Evolutionary conservation across 2,797 vertebrate genomes (phyloP).

Genomic region (Odontamblyopus lacepedii): DNA sequence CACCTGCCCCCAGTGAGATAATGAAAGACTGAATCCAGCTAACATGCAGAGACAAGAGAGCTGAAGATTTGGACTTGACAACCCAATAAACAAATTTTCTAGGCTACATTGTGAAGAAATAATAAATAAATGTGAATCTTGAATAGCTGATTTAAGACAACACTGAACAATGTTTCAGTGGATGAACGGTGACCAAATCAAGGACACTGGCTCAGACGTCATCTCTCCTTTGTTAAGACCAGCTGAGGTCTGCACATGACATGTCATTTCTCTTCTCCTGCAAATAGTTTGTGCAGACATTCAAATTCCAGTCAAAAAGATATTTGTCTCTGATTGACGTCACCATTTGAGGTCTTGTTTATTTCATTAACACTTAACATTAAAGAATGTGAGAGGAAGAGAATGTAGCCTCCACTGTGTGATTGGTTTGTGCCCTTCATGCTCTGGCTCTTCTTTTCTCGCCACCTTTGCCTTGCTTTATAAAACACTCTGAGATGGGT

Average conservation of each 20-base stretch:
- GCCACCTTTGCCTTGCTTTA: background rate
- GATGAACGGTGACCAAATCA: background rate
- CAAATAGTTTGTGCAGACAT: background rate
- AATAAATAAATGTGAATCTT: too few relatives aligned
- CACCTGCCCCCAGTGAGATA: background rate
- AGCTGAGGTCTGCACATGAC: too few relatives aligned
- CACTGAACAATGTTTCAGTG: background rate
- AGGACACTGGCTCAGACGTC: background rate
- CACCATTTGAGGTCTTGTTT: background rate
- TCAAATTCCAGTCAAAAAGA: background rate
- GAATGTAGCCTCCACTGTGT: background rate
- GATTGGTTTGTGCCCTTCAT: constrained; percentile 15
- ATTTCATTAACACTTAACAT: background rate
- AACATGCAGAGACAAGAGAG: background rate
- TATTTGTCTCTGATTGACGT: background rate
- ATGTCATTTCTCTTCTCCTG: background rate
- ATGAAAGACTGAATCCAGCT: background rate
- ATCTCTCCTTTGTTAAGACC: background rate
- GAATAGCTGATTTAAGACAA: too few relatives aligned
- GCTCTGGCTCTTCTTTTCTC: constrained; percentile 5
- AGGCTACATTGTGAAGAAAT: too few relatives aligned
- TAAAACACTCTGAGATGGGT: background rate
- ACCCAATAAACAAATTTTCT: too few relatives aligned
- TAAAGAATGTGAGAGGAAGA: background rate
- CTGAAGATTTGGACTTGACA: background rate